Conservation (phyloP, 2,888 invertebrate genomes). For the Papilio demoleus region DNA sequence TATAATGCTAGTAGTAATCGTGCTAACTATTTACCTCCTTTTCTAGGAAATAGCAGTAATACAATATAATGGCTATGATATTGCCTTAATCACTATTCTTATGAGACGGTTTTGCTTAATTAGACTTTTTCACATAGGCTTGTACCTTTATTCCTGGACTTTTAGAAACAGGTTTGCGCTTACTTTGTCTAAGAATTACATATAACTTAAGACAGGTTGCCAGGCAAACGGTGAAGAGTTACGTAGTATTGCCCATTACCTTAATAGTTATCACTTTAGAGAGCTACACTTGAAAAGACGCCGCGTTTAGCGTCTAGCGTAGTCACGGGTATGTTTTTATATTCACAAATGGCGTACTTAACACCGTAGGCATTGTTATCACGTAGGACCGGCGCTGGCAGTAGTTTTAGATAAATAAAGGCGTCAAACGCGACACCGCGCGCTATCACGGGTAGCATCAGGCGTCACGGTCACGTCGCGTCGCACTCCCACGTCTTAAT, state of each 20-base stretch:
- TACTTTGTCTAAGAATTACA: not conserved
- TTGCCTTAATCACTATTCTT: too few species aligned
- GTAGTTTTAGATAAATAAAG: conserved; percentile 64
- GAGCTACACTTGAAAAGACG: conserved; percentile 19
- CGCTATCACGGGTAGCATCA: conserved; percentile 66
- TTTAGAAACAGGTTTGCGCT: not conserved
- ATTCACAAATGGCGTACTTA: conserved; percentile 34
- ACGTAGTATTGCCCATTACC: conserved; percentile 4
- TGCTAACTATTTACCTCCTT: too few species aligned
- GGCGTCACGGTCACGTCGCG: conserved; percentile 80
- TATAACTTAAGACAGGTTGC: conserved; percentile 20
- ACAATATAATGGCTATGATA: too few species aligned
- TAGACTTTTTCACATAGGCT: not conserved
- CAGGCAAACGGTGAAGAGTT: not conserved
- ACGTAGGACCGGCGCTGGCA: conserved; percentile 55
- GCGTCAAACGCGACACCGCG: conserved; percentile 76
- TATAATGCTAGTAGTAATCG: too few species aligned
- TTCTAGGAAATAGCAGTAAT: too few species aligned
- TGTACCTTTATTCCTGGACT: not conserved
- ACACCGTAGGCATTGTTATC: conserved; percentile 44
- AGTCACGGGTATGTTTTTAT: conserved; percentile 22
- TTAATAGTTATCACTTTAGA: conserved; percentile 18
- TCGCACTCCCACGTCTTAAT: conserved; percentile 82
- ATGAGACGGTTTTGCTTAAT: not conserved
- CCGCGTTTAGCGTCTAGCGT: conserved; percentile 31